Percentiles rank a stretch among this genome's conserved stretches.
These are phyloP conservation scores for Drosophila kambysellisi DNA, from an alignment of 2,888 invertebrate genomes.

Conservation along the genomic window DNA sequence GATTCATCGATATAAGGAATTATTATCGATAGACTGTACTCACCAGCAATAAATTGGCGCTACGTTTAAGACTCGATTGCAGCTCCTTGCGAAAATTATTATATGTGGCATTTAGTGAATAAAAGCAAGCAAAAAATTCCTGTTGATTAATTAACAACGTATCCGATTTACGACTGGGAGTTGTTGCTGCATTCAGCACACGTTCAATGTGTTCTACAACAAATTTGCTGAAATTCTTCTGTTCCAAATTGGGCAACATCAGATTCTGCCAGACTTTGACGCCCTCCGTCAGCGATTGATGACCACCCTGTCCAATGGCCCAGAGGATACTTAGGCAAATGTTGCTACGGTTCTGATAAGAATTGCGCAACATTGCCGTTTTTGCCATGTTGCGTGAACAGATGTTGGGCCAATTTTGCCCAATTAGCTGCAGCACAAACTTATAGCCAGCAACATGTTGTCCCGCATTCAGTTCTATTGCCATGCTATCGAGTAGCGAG, in stretches of 20 bases:
- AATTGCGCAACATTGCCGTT: constrained; percentile 88
- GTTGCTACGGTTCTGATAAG: constrained; percentile 91
- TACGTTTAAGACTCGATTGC: constrained; percentile 75
- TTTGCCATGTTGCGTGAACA: constrained; percentile 88
- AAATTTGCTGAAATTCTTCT: constrained; percentile 89
- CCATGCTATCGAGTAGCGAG: constrained; percentile 89
- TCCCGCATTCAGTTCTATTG: constrained; percentile 90
- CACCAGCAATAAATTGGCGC: constrained; percentile 79
- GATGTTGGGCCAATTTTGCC: constrained; percentile 88
- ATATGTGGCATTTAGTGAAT: constrained; percentile 70
- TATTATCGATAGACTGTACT: constrained; percentile 22
- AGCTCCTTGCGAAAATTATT: constrained; percentile 75
- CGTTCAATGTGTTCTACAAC: constrained; percentile 87
- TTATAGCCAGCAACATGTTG: constrained; percentile 87
- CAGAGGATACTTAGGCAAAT: constrained; percentile 91
- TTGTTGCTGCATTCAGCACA: constrained; percentile 62
- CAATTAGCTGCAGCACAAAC: constrained; percentile 90
- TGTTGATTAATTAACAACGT: constrained; percentile 58
- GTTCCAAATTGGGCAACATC: constrained; percentile 90
- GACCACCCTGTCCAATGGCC: constrained; percentile 91
- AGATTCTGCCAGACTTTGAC: constrained; percentile 91
- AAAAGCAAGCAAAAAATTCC: constrained; percentile 81
- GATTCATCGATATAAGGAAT: neutral
- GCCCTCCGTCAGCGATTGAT: constrained; percentile 88
- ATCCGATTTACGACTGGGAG: constrained; percentile 56